phyloP scores from a whole-genome alignment of 2,797 vertebrate genomes.

The Euphonia xanthogaster region DNA sequence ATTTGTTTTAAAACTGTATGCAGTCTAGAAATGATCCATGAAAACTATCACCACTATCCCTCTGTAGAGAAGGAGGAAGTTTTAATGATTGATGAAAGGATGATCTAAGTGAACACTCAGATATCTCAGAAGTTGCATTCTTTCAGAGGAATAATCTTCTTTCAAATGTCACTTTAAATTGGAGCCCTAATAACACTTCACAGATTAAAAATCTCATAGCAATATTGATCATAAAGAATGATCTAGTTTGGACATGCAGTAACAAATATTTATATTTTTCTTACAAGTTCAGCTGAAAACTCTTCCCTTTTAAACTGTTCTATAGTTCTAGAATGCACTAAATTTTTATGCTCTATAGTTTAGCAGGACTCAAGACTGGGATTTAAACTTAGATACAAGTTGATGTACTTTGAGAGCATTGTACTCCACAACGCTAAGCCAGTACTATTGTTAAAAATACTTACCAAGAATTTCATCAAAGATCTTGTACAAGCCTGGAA shows the following conservation, averaged over 20 bases:
- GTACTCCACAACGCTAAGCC: not conserved
- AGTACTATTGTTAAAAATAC: slow-evolving; percentile 51
- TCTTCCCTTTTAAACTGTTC: not conserved
- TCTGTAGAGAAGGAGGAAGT: not conserved
- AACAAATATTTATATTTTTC: not conserved
- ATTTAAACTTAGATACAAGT: not conserved
- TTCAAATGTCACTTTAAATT: not conserved
- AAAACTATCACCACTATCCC: not conserved
- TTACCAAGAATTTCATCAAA: slow-evolving; percentile 99
- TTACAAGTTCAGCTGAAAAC: not conserved
- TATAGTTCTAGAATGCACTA: not conserved
- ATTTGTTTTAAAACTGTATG: not conserved
- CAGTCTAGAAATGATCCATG: not conserved
- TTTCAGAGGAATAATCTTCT: not conserved
- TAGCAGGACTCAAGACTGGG: not conserved
- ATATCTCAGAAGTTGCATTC: not conserved
- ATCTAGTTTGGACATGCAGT: not conserved
- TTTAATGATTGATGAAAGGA: not conserved
- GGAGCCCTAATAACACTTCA: not conserved
- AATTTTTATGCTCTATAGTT: not conserved
- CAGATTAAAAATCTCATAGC: not conserved
- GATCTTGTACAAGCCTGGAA: slow-evolving; percentile 98
- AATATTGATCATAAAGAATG: not conserved
- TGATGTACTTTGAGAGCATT: not conserved
- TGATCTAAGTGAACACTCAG: not conserved